Evolutionary conservation across 2,113 vertebrate species (phyloP).

Genomic region (Salvelinus sp.): DNA sequence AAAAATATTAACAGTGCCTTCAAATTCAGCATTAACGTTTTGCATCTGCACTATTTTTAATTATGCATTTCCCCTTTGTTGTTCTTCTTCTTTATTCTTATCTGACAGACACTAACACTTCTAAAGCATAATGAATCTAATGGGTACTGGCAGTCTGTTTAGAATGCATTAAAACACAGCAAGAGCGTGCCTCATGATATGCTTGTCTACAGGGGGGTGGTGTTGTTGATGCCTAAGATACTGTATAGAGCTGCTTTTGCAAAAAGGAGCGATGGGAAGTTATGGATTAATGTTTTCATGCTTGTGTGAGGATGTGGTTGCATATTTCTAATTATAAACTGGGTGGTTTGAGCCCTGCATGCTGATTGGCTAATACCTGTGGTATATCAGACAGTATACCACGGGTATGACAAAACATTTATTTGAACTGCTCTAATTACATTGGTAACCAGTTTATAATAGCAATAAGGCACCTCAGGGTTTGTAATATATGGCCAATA

Average conservation of each 20-base stretch:
- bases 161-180: neutral
- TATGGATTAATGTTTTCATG: neutral
- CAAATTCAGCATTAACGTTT: conserved; percentile 18
- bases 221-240: conserved; percentile 2
- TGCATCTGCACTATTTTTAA: neutral
- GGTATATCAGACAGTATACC: too few species aligned
- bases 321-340: neutral
- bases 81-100: neutral
- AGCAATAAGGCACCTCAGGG: too few species aligned
- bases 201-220: neutral
- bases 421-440: too few species aligned
- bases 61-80: conserved; percentile 1
- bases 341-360: too few species aligned
- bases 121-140: conserved; percentile 4
- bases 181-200: conserved; percentile 2
- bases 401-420: too few species aligned
- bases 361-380: too few species aligned
- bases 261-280: neutral
- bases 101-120: conserved; percentile 5
- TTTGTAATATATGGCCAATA: too few species aligned
- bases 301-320: neutral
- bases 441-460: too few species aligned
- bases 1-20: conserved; percentile 18
- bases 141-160: conserved; percentile 19
- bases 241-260: neutral